A percentile compares a stretch with the other conserved stretches of the same genome.
Evolutionary conservation across 2,797 vertebrate species (phyloP).

Genomic region (Odontamblyopus lacepedii): DNA sequence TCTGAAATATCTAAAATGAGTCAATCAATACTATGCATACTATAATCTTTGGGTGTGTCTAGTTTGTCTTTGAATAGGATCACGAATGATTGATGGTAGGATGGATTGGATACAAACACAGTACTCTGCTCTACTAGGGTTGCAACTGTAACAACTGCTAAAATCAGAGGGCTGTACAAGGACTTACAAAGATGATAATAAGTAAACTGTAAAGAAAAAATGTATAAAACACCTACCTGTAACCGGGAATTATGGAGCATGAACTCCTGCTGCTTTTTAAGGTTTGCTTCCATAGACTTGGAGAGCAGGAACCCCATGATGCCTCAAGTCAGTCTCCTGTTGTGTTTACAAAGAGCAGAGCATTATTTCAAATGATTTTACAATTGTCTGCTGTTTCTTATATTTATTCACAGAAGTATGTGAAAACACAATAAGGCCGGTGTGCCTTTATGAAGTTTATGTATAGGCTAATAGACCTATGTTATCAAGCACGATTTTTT

Average conservation of each 20-base stretch:
- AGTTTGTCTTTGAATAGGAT: too few species aligned
- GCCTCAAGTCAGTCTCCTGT: not conserved
- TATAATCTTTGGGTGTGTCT: too few species aligned
- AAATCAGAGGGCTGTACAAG: not conserved
- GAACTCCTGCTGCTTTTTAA: constrained; percentile 86
- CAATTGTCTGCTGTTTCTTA: not conserved
- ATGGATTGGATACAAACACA: too few species aligned
- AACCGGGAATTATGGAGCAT: constrained; percentile 80
- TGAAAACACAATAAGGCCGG: not conserved
- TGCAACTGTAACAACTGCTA: not conserved
- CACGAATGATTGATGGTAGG: too few species aligned
- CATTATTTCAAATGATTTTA: not conserved
- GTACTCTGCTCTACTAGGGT: too few species aligned
- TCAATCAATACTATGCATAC: too few species aligned
- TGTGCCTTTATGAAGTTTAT: not conserved
- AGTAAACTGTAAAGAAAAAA: not conserved
- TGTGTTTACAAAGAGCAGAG: not conserved
- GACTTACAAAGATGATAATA: not conserved
- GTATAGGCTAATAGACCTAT: not conserved
- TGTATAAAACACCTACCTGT: constrained; percentile 74
- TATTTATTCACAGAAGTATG: not conserved
- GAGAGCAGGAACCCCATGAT: constrained; percentile 82
- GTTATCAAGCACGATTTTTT: not conserved
- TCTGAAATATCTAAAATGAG: too few species aligned
- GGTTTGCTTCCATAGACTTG: constrained; percentile 81